phyloP scores from a whole-genome alignment of 2,797 vertebrate species.

The Lacerta viridis region DNA sequence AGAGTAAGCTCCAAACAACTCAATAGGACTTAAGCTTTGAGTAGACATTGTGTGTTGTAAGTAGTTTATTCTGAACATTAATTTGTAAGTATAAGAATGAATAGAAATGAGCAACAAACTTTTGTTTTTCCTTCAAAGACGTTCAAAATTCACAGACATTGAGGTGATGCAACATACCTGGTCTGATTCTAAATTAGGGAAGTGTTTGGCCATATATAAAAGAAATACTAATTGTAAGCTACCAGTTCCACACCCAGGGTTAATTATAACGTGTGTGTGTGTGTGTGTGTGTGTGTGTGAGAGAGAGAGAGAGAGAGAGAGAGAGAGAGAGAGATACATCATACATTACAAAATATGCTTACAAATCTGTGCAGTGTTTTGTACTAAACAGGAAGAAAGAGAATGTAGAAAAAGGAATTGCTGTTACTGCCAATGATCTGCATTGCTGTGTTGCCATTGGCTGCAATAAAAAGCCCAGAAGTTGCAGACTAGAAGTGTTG shows the following conservation, averaged over 20 bases:
- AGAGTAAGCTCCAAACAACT: not conserved
- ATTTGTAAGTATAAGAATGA: not conserved
- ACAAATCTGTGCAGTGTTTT: not conserved
- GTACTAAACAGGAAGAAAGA: not conserved
- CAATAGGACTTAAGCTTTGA: not conserved
- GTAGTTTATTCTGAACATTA: not conserved
- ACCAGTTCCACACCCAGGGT: not conserved
- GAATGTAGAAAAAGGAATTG: not conserved
- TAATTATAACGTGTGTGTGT: not conserved
- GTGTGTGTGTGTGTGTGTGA: too few species aligned
- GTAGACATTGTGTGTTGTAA: not conserved
- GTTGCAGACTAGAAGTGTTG: not conserved
- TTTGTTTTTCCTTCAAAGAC: too few species aligned
- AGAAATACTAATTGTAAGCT: not conserved
- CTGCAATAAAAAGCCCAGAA: not conserved
- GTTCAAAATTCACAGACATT: not conserved
- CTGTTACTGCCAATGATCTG: slow-evolving; percentile 15
- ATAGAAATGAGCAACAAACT: not conserved
- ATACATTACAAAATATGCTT: not conserved
- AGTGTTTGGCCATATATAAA: not conserved
- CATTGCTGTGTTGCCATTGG: slow-evolving; percentile 1
- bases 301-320: too few species aligned
- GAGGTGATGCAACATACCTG: not conserved
- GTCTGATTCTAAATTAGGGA: not conserved
- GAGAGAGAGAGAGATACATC: too few species aligned